Percentiles rank a stretch among this genome's conserved stretches.
These are phyloP conservation scores for Epizoanthus stellaris DNA, from an alignment of 92 coral and sea anemone species.

Conservation along the genomic window DNA sequence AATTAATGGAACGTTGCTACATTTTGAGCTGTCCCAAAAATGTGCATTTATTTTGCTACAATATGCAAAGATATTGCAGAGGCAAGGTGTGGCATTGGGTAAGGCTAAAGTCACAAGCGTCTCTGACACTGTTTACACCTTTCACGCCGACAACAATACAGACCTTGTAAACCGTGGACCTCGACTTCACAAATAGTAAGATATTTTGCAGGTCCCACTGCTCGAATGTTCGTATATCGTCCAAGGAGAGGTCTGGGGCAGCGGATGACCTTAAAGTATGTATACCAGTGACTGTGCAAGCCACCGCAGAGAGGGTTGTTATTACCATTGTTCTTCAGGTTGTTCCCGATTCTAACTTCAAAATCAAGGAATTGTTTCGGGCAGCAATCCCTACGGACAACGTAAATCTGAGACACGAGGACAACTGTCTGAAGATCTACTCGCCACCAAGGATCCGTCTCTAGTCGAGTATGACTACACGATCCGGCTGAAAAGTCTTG, in stretches of 20 bases:
- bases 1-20: no score
- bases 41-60: no score
- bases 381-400: conserved; percentile 43
- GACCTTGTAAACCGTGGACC: conserved; percentile 32
- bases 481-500: background rate
- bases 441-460: conserved; percentile 6
- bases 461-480: background rate
- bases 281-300: background rate
- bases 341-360: conserved; percentile 43
- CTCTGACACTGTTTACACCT: background rate
- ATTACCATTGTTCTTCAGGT: conserved; percentile 40
- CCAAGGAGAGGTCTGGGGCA: conserved; percentile 52
- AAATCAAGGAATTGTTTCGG: conserved; percentile 22
- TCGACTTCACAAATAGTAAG: conserved; percentile 48
- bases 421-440: background rate
- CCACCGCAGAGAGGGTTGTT: conserved; percentile 49
- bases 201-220: background rate
- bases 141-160: background rate
- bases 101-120: no score
- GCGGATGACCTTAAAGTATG: conserved; percentile 6
- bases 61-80: background rate
- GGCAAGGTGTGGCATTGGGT: no score
- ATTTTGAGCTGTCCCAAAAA: no score
- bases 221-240: conserved; percentile 52
- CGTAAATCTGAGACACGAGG: conserved; percentile 1